Evolutionary conservation across 2,888 invertebrate species (phyloP), one percentile per base, ranked within the genome.

Genomic region (Nephrotoma appendiculata): DNA sequence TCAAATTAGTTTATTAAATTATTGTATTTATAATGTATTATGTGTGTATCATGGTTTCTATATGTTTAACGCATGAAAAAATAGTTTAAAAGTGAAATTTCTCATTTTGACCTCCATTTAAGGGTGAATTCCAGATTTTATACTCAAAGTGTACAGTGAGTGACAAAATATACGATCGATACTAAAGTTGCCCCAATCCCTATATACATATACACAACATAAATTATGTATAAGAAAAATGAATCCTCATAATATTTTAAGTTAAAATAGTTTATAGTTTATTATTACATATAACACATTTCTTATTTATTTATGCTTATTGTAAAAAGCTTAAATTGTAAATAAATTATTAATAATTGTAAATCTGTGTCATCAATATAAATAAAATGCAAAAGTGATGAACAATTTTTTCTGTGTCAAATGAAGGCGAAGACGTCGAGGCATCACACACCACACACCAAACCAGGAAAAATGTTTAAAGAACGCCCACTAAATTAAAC

Each of bases 51-150:
- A 71, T 31, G 31, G 19, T 71, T 71, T 31, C 7, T 71, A 71
- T 71, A 71, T 71, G 71, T 7, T 31, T 71, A 71, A 31, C 19
- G 31, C 6, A 19, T 71, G 71, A 71, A 71, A 19, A 31, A 71
- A 31, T 71, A 71, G 71, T 71, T 31, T 71, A 31, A 31, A 71
- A 31, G 71, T 31, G 31, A 42, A 84, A 84, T 43, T 41, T 83
- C 43, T 42, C 43, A 48, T 86, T 86, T 41, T 86, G 86, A 86
- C 86, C 86, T 86, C 86, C 86, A 86, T 86, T 52, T 86, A 86
- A 52, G 86, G 86, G 52, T 44, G 86, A 86, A 86, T 41, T 42
- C 15, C n/a, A 52, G 41, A 71, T 71, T 71, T 31, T 31, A 71
- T 31, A 71, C 19, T 71, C 19, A 31, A 57, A 52, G n/a, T 52